These are phyloP conservation scores for Ostrea edulis DNA, from an alignment of 1,140 invertebrate genomes.

Conservation along the genomic window DNA sequence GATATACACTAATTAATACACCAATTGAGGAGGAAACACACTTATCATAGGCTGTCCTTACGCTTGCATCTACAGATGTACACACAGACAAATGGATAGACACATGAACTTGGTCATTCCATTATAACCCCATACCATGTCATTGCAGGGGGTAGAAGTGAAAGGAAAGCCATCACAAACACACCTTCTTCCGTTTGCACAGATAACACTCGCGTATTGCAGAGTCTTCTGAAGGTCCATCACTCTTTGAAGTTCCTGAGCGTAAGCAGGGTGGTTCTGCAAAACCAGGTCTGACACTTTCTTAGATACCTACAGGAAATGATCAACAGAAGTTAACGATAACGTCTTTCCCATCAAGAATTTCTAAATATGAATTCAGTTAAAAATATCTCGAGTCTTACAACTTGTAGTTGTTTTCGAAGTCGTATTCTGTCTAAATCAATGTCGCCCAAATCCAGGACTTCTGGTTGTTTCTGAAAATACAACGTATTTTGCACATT, in stretches of 20 bases:
- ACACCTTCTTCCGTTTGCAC: constrained; percentile 74
- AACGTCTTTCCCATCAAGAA: too few species aligned
- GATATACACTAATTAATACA: too few species aligned
- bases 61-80: too few species aligned
- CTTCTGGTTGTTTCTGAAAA: constrained; percentile 71
- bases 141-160: too few species aligned
- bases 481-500: too few species aligned
- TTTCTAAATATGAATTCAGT: too few species aligned
- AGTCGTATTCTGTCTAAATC: constrained; percentile 85
- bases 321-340: too few species aligned
- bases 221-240: constrained; percentile 88
- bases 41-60: too few species aligned
- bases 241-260: constrained; percentile 90
- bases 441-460: constrained; percentile 84
- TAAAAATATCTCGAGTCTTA: constrained; percentile 75
- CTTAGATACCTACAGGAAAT: constrained; percentile 83
- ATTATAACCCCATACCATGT: too few species aligned
- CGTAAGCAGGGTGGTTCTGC: constrained; percentile 92
- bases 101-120: too few species aligned
- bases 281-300: constrained; percentile 94
- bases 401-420: constrained; percentile 88
- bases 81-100: too few species aligned
- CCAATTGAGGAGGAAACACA: too few species aligned
- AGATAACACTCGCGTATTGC: constrained; percentile 77
- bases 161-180: neutral